Evolutionary conservation across 2,888 invertebrate species (phyloP).

Genomic region (Drosophila austrosaltans): DNA sequence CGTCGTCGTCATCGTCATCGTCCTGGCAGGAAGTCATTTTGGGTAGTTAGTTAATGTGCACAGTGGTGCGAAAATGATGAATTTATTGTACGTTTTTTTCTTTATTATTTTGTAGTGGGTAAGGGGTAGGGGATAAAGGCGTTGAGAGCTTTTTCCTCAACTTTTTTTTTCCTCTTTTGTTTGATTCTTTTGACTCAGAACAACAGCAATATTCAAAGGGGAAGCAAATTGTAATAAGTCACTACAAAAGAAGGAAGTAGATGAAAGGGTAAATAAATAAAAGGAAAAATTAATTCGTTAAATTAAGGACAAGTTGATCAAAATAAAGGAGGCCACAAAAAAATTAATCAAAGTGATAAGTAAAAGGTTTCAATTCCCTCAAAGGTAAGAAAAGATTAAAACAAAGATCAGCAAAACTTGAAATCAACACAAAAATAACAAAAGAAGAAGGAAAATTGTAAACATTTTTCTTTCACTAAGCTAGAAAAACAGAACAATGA

Average conservation of each 20-base stretch:
- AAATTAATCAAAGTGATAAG: too few species aligned
- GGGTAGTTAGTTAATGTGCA: conserved; percentile 78
- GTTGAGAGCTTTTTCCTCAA: not conserved
- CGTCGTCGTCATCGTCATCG: conserved; percentile 30
- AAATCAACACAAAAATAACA: too few species aligned
- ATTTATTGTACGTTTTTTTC: conserved; percentile 31
- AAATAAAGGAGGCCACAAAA: too few species aligned
- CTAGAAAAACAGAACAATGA: too few species aligned
- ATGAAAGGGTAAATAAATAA: not conserved
- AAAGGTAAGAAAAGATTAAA: too few species aligned
- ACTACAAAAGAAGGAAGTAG: not conserved
- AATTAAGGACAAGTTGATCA: too few species aligned
- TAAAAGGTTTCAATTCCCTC: too few species aligned
- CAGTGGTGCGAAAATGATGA: conserved; percentile 76
- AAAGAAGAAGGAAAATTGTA: too few species aligned
- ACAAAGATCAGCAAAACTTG: too few species aligned
- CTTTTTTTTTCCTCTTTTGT: not conserved
- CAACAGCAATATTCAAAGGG: not conserved
- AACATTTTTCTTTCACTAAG: too few species aligned
- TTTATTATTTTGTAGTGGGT: not conserved
- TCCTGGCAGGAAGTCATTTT: conserved; percentile 74
- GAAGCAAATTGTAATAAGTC: not conserved
- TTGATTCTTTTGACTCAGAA: not conserved
- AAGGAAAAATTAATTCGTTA: too few species aligned
- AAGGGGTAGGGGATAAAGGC: not conserved